Percentiles rank a stretch among this genome's conserved stretches.
Evolutionary conservation across 2,113 vertebrate species (phyloP).

Genomic region (Oryzias woworae): DNA sequence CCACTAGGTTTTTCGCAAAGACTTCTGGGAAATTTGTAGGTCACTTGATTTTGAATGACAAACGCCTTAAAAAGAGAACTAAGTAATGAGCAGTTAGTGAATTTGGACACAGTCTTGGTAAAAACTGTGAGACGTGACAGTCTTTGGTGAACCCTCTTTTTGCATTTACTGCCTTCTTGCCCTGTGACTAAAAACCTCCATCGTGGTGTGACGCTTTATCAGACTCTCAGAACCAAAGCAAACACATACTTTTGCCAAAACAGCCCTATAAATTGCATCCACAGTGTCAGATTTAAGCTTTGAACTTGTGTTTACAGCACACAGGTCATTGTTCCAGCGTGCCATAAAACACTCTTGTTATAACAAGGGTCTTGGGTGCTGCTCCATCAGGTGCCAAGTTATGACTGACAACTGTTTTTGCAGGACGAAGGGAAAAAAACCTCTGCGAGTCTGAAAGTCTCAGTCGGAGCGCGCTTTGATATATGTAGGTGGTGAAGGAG

Average conservation of each 20-base stretch:
- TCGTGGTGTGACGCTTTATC: slow-evolving; percentile 4
- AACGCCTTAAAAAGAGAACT: too few species aligned
- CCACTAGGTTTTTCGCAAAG: too few species aligned
- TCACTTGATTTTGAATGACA: too few species aligned
- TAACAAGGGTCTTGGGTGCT: not conserved
- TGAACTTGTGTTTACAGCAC: slow-evolving; percentile 7
- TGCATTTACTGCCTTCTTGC: not conserved
- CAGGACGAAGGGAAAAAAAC: slow-evolving; percentile 4
- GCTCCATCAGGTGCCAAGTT: slow-evolving; percentile 17
- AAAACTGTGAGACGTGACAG: not conserved
- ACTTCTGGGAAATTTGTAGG: too few species aligned
- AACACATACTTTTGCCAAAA: slow-evolving; percentile 22
- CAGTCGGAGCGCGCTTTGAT: slow-evolving; percentile 8
- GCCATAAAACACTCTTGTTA: not conserved
- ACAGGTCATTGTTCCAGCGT: slow-evolving; percentile 8
- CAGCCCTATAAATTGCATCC: slow-evolving; percentile 6
- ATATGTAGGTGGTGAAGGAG: slow-evolving; percentile 39
- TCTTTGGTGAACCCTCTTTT: not conserved
- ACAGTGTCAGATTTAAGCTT: slow-evolving; percentile 1
- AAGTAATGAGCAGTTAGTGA: too few species aligned
- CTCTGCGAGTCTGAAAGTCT: slow-evolving; percentile 22
- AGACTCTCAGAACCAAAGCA: slow-evolving; percentile 16
- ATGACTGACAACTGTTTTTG: slow-evolving; percentile 22
- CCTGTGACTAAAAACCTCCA: not conserved
- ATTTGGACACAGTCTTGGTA: too few species aligned